Percentiles rank a stretch among this genome's conserved stretches.
phyloP scores from a whole-genome alignment of 2,797 vertebrate genomes.

The Uromys caudimaculatus region DNA sequence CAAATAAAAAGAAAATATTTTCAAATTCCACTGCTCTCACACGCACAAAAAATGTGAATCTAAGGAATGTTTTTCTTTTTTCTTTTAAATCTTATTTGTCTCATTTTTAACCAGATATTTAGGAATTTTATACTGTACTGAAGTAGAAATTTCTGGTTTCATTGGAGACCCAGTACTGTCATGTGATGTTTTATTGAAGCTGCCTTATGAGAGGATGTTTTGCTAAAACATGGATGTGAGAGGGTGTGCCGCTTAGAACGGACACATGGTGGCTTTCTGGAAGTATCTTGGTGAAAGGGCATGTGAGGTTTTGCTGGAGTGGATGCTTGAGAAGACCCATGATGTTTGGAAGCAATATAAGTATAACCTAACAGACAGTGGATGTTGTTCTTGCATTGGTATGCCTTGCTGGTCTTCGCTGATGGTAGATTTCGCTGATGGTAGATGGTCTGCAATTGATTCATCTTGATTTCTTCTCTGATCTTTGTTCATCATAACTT shows the following conservation, averaged over 20 bases:
- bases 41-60: not conserved
- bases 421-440: not conserved
- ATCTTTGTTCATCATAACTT: not conserved
- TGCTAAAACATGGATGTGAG: not conserved
- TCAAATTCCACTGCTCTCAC: not conserved
- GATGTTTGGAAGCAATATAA: not conserved
- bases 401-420: too few relatives aligned
- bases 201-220: not conserved
- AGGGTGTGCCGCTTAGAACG: not conserved
- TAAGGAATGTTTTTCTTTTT: not conserved
- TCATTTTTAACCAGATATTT: not conserved
- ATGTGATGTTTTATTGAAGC: not conserved
- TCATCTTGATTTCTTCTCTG: not conserved
- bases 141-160: not conserved
- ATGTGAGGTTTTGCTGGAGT: not conserved
- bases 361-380: not conserved
- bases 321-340: not conserved
- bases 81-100: not conserved
- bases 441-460: not conserved
- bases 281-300: not conserved
- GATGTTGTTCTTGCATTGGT: not conserved
- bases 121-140: not conserved
- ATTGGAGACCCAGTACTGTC: not conserved
- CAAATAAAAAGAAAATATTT: not conserved
- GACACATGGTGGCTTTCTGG: not conserved